Evolutionary conservation across 2,888 invertebrate species (phyloP).

Genomic region (Coremacera marginata): DNA sequence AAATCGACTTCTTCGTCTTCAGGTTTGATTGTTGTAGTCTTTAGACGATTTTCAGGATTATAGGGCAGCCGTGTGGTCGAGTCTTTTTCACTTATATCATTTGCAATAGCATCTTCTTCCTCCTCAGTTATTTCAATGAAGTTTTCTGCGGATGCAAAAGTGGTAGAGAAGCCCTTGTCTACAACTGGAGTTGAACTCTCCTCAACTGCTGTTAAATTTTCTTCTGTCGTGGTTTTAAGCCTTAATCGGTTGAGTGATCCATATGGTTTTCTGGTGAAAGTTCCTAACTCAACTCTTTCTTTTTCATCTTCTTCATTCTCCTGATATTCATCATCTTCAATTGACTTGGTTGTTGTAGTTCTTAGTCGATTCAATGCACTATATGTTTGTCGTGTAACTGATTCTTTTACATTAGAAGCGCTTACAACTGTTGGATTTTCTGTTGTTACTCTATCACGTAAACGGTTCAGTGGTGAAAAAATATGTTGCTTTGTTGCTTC

Average conservation of each 20-base stretch:
- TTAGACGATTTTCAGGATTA: constrained; percentile 19
- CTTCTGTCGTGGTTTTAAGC: background rate
- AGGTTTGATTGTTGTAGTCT: constrained; percentile 22
- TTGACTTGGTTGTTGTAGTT: constrained; percentile 25
- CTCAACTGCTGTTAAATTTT: background rate
- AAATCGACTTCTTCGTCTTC: background rate
- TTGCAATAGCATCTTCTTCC: background rate
- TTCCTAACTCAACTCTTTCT: no score
- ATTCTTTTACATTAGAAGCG: background rate
- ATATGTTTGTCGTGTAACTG: background rate
- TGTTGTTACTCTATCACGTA: background rate
- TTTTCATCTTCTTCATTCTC: background rate
- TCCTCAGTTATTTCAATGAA: background rate
- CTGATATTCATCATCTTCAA: background rate
- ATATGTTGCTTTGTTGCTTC: constrained; percentile 5
- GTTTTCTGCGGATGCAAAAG: background rate
- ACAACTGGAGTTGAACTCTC: no score
- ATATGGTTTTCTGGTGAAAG: background rate
- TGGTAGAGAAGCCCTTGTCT: background rate
- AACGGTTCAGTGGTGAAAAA: background rate
- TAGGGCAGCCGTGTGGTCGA: background rate
- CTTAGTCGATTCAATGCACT: constrained; percentile 15
- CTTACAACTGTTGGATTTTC: background rate
- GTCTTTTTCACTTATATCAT: background rate
- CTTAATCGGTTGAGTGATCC: background rate